Conservation (phyloP, 2,888 invertebrate species). For the Amphipyra berbera region DNA sequence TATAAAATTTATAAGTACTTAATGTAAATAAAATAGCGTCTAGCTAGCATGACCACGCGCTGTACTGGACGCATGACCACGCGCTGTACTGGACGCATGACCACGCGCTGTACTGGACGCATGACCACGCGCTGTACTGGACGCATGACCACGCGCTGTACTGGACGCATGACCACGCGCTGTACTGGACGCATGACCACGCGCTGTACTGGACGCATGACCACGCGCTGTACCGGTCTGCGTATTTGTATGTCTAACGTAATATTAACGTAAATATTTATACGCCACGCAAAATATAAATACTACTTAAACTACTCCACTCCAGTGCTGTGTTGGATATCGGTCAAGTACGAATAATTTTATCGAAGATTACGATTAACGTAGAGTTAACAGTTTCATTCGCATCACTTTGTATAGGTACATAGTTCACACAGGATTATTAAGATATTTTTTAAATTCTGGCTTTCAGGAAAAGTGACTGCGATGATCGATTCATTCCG, state of each 20-base stretch:
- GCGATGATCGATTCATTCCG: too few relatives aligned
- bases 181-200: too few relatives aligned
- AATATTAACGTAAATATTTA: slow-evolving; percentile 38
- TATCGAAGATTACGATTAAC: background rate
- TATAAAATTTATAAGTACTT: too few relatives aligned
- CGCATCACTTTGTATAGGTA: background rate
- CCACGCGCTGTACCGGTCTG: too few relatives aligned
- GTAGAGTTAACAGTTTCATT: background rate
- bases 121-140: too few relatives aligned
- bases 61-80: too few relatives aligned
- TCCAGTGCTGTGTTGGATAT: slow-evolving; percentile 5
- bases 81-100: too few relatives aligned
- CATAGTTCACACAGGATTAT: background rate
- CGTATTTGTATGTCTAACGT: slow-evolving; percentile 12
- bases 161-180: slow-evolving; percentile 20
- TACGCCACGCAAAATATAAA: slow-evolving; percentile 7
- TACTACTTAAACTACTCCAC: background rate
- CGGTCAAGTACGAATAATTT: slow-evolving; percentile 21
- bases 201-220: too few relatives aligned
- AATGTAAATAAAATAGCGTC: slow-evolving; percentile 1
- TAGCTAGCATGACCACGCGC: slow-evolving; percentile 19
- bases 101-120: too few relatives aligned
- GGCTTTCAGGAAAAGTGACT: too few relatives aligned
- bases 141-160: too few relatives aligned
- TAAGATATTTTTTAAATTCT: background rate